phyloP scores from a whole-genome alignment of 2,113 vertebrate species.

The Larimichthys polyactis region DNA sequence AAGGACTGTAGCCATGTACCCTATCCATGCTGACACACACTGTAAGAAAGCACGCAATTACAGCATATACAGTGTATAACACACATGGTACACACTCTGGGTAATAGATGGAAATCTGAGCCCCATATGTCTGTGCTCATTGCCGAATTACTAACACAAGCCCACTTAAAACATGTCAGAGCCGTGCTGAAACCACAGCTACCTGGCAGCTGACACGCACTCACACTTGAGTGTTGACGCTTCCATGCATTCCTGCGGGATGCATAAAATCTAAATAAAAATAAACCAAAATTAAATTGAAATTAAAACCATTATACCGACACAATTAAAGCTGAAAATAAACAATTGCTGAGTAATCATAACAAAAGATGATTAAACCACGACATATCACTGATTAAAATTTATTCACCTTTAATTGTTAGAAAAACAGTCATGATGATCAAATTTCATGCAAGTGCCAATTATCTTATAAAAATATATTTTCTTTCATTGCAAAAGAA shows the following conservation, averaged over 20 bases:
- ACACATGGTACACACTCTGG: neutral
- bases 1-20: slow-evolving; percentile 86
- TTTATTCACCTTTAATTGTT: slow-evolving; percentile 38
- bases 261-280: slow-evolving; percentile 40
- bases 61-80: neutral
- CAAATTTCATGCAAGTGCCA: neutral
- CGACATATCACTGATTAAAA: slow-evolving; percentile 47
- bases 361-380: slow-evolving; percentile 43
- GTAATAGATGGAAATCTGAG: slow-evolving; percentile 26
- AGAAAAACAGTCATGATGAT: slow-evolving; percentile 37
- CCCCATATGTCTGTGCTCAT: slow-evolving; percentile 8
- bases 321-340: slow-evolving; percentile 27
- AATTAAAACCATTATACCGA: slow-evolving; percentile 42
- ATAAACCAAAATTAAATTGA: slow-evolving; percentile 53
- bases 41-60: slow-evolving; percentile 85
- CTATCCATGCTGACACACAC: slow-evolving; percentile 86
- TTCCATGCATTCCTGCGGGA: slow-evolving; percentile 32
- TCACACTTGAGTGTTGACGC: slow-evolving; percentile 40
- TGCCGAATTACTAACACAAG: slow-evolving; percentile 47
- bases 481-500: slow-evolving; percentile 1
- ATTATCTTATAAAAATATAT: slow-evolving; percentile 1
- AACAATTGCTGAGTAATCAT: slow-evolving; percentile 10
- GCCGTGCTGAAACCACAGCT: slow-evolving; percentile 56
- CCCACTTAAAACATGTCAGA: slow-evolving; percentile 61
- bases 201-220: slow-evolving; percentile 57